A percentile compares a stretch with the other conserved stretches of the same genome.
Evolutionary conservation across 2,888 invertebrate species (phyloP).

Genomic region (Pyralis farinalis): DNA sequence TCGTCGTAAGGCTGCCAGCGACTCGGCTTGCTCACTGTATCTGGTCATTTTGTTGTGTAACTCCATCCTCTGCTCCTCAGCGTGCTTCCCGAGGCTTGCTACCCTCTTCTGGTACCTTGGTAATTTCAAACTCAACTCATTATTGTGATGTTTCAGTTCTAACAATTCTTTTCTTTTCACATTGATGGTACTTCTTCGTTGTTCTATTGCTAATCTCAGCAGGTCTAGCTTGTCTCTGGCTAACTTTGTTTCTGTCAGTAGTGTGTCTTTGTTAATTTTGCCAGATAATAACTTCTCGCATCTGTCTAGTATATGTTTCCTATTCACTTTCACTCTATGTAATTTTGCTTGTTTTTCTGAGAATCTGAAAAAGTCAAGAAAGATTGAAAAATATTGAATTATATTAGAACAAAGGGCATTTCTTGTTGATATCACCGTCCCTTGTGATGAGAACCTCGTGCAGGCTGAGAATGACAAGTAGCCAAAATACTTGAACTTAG

Average conservation of each 20-base stretch:
- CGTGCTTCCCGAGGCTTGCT: slow-evolving; percentile 50
- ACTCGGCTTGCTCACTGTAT: slow-evolving; percentile 51
- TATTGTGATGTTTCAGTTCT: slow-evolving; percentile 49
- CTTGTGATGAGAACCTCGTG: too few relatives aligned
- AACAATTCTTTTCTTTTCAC: slow-evolving; percentile 45
- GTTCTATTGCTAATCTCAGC: slow-evolving; percentile 63
- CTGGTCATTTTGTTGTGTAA: slow-evolving; percentile 47
- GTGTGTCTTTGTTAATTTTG: slow-evolving; percentile 59
- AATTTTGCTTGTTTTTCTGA: slow-evolving; percentile 83
- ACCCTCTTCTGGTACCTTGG: slow-evolving; percentile 71
- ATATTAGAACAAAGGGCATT: too few relatives aligned
- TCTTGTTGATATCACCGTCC: too few relatives aligned
- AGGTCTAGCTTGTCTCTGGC: slow-evolving; percentile 65
- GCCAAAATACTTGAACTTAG: too few relatives aligned
- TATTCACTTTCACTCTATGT: slow-evolving; percentile 78
- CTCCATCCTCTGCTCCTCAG: slow-evolving; percentile 50
- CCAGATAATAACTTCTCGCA: slow-evolving; percentile 65
- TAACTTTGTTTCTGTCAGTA: slow-evolving; percentile 62
- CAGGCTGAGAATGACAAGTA: too few relatives aligned
- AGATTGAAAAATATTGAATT: too few relatives aligned
- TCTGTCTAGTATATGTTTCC: slow-evolving; percentile 77
- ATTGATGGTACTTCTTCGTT: slow-evolving; percentile 54
- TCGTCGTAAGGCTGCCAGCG: slow-evolving; percentile 53
- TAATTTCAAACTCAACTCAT: slow-evolving; percentile 54
- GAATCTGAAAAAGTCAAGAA: too few relatives aligned